Evolutionary conservation across 2,113 vertebrate genomes (phyloP), one percentile per base, ranked within the genome.

Genomic region (Pteronura brasiliensis): DNA sequence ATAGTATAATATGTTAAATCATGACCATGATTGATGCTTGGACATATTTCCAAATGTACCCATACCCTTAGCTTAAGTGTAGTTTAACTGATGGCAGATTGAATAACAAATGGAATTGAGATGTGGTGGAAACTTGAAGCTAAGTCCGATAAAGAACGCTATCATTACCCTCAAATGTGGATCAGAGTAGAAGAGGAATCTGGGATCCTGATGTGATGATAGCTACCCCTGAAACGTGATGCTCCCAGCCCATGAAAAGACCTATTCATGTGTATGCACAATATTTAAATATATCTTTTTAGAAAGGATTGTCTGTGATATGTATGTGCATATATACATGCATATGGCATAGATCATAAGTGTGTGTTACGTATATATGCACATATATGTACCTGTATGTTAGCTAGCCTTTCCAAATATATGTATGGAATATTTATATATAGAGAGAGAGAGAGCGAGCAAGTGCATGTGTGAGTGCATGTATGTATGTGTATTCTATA

Each of bases 101-200:
- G 91, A 97, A 87, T 98, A 96, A 94, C 97, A 65, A 77, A 74
- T 95, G 82, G 93, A 98, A 98, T 55, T 89, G 77, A 98, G 93
- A 98, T 57, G 65, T 76, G 52, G 74, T 49, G 47, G 98, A 97
- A 98, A 98, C 94, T 71, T 90, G 83, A 98, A 97, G 86, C 97
- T 42, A 71, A 69, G 90, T 96, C 93, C 97, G 55, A 97, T 67
- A 97, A 92, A 95, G 95, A 97, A 90, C 74, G 47, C 44, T 97
- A 94, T 76, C 49, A n/a, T 95, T 96, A 82, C 95, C 95, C 29
- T 96, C 17, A 9, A 95, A 96, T 88, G 96, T 69, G 93, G 84
- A 85, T 90, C 23, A 63, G 52, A 92, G 59, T 88, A 95, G 88
- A 87, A 93, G 95, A 1, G 18, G 74, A 97, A 89, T 97, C 97